Evolutionary conservation across 2,888 invertebrate species (phyloP), one percentile per base, ranked within the genome.

Genomic region (Papilio protenor): DNA sequence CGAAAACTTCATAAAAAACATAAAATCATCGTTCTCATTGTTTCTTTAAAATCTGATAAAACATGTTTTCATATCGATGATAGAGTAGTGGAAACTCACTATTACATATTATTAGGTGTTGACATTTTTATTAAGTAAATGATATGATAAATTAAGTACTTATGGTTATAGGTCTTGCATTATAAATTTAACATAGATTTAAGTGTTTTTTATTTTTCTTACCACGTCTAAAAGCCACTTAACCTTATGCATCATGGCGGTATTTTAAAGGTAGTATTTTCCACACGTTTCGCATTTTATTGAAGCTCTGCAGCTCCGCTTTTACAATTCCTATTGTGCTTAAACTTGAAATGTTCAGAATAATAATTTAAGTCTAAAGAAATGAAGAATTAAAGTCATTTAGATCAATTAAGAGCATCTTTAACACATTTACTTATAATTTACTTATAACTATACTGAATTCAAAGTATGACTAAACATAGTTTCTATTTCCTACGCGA

Each of bases 211-310:
- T n/a, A n/a, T n/a, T 33, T 33, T 64, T 33, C 33, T 33, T 33
- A 18, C 18, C 8, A 49, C n/a, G 33, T 33, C 27, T 66, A 52
- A 49, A 75, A 75, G 69, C 76, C 73, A 76, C 61, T 77, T 81
- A 82, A 82, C 76, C 76, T 75, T 80, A 72, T 77, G 79, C 77
- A 76, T 55, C 61, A 72, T 77, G 57, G 77, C 71, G 33, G 76
- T 71, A 27, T 73, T 61, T 78, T 18, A 55, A 72, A 72, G 12
- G 52, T 11, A 33, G 61, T 64, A 78, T 66, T 78, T 75, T 75
- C 27, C 66, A 75, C 71, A 49, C 77, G 59, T 69, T 27, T 70
- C 45, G 47, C 71, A 3, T 64, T 78, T 78, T 75, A 75, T 64
- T 72, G 72, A 61, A 71, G 45, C 59, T 73, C 52, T 61, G 47